Conservation (phyloP, 2,888 invertebrate genomes). For the Dioctria linearis region DNA sequence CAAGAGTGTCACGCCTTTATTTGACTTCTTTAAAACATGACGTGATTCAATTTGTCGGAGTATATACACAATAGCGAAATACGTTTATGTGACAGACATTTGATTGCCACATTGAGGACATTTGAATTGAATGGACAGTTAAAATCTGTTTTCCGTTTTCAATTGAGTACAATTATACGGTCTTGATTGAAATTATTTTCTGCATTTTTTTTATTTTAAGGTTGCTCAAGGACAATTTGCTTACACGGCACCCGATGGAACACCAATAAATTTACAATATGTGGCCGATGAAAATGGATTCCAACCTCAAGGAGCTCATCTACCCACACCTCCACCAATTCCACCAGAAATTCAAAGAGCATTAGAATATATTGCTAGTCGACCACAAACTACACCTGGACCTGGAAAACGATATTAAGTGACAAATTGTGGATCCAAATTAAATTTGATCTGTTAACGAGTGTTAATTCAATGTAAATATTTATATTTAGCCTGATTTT, state of each 20-base stretch:
- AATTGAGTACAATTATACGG: background rate
- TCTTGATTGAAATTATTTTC: no score
- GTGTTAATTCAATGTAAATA: constrained; percentile 4
- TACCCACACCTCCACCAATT: constrained; percentile 77
- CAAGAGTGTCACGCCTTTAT: constrained; percentile 30
- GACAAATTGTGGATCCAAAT: background rate
- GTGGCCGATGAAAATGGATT: constrained; percentile 81
- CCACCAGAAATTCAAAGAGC: constrained; percentile 80
- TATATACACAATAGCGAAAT: background rate
- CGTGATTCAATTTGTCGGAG: constrained; percentile 13
- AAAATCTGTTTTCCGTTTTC: background rate
- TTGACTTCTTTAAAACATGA: constrained; percentile 24
- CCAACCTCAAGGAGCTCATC: constrained; percentile 73
- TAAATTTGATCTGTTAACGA: background rate
- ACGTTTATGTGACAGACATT: background rate
- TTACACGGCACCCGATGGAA: constrained; percentile 78
- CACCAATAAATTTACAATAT: constrained; percentile 75
- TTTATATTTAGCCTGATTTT: background rate
- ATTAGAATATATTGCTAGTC: constrained; percentile 77
- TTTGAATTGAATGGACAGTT: background rate
- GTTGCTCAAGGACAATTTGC: constrained; percentile 77
- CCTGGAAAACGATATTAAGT: constrained; percentile 42
- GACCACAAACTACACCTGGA: constrained; percentile 71
- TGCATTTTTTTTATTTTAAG: constrained; percentile 61
- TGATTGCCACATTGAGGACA: background rate